A percentile compares a stretch with the other conserved stretches of the same genome.
phyloP scores from a whole-genome alignment of 1,140 invertebrate genomes.

The Diorhabda elongata region DNA sequence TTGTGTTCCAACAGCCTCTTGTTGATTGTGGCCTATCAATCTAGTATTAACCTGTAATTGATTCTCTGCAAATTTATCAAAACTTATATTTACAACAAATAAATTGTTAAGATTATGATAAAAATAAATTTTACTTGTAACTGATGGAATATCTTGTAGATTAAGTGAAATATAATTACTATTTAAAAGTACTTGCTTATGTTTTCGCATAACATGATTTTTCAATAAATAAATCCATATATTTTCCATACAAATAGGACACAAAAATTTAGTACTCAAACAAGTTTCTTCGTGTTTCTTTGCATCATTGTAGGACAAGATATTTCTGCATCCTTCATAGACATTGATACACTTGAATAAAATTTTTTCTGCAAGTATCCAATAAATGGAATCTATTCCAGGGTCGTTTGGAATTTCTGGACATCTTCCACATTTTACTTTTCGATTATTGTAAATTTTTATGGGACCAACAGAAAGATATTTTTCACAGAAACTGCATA shows the following conservation, averaged over 20 bases:
- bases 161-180: too few relatives aligned
- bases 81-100: too few relatives aligned
- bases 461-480: not conserved
- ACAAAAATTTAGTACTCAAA: not conserved
- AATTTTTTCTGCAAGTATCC: not conserved
- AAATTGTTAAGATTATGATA: too few relatives aligned
- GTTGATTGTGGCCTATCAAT: too few relatives aligned
- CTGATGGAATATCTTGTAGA: too few relatives aligned
- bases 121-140: too few relatives aligned
- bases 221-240: too few relatives aligned
- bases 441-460: not conserved
- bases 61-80: too few relatives aligned
- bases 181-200: too few relatives aligned
- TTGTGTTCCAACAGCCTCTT: too few relatives aligned
- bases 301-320: not conserved
- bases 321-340: not conserved
- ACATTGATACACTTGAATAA: not conserved
- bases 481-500: not conserved
- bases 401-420: not conserved
- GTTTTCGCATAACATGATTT: too few relatives aligned
- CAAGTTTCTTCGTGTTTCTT: not conserved
- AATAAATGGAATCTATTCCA: not conserved
- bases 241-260: not conserved
- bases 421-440: constrained; percentile 3
- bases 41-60: too few relatives aligned